Evolutionary conservation across 1,140 invertebrate species (phyloP), one percentile per base, ranked within the genome.

Genomic region (Bilobella aurantiaca): DNA sequence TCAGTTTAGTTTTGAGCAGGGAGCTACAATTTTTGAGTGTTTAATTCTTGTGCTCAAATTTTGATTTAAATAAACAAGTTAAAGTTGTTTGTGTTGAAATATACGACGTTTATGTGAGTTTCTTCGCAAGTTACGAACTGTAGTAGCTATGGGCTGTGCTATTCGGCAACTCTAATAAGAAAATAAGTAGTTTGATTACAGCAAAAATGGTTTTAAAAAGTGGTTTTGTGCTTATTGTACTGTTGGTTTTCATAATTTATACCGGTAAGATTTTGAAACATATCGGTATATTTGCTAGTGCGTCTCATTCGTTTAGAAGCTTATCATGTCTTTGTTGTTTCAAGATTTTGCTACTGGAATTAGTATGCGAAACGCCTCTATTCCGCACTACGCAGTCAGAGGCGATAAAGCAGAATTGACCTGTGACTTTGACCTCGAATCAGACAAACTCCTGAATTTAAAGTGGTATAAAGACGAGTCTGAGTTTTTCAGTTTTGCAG

Each of bases 391-490:
- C 31, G 65, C 46, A 16, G 59, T 63, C 3, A 62, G 58, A 57
- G 59, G 25, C 29, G 29, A 16, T 5, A 37, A 31, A 3, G 25
- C 12, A 3, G 25, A 58, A 31, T 30, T 67, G 3, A n/a, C 5
- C 49, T 67, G 65, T 56, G 60, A 62, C 18, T 67, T 67, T 53
- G 31, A 32, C 53, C 21, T 67, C 2, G 66, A 59, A 27, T 58
- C 66, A 29, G 47, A 64, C 27, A 58, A 46, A 5, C 62, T 67
- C 28, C 66, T 67, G 3, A 58, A 64, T 31, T 62, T 67, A 42
- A 67, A 67, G 60, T 67, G 66, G 66, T 62, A 62, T 34, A 62
- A 62, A 27, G 59, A 37, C 14, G 59, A 62, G 23, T 3, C 12
- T n/a, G 59, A 62, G 46, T 62, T 62, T 46, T 62, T 42, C 32